Evolutionary conservation across 2,888 invertebrate genomes (phyloP), one percentile per base, ranked within the genome.

Genomic region (Panopea generosa): DNA sequence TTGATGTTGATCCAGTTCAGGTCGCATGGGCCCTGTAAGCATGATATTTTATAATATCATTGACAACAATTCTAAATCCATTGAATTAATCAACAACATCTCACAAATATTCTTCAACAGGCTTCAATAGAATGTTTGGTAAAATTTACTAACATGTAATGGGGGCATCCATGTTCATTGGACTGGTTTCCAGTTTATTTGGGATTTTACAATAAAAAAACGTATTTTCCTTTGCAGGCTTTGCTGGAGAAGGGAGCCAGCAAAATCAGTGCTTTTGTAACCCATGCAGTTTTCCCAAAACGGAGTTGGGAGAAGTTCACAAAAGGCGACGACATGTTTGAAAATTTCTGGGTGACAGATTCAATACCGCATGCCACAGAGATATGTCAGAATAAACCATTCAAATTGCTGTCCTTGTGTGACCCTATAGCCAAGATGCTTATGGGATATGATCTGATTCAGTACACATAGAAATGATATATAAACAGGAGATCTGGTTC

Each of bases 321-420:
- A 0, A 80, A 86, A 11, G 77, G 75, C 6, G 84, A 85, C 3
- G 87, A 90, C 2, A 76, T 79, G 45, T 91, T 93, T 67, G 79
- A 90, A 53, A 86, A 88, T 57, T 93, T 93, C 84, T 93, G 92
- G 92, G 91, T 93, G 62, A 93, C 93, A 1, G 92, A 93, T 72
- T 92, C 92, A 2, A 76, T 93, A 1, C 93, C 93, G 20, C 92
- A 93, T 75, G 91, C 92, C 3, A 59, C 60, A 7, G 86, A 87
- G 9, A 92, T 93, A 27, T 84, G 88, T 52, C 53, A 90, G 47
- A 80, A 92, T 67, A 62, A 83, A 7, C 93, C 93, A 2, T 93
- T 93, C 79, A 85, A 87, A 70, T 82, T 93, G 45, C 80, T 93
- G 22, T 91, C 91, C 0, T 82, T 93, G 38, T 87, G 89, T 62